Evolutionary conservation across 1,140 invertebrate genomes (phyloP).

Genomic region (Drosophila oshimai): DNA sequence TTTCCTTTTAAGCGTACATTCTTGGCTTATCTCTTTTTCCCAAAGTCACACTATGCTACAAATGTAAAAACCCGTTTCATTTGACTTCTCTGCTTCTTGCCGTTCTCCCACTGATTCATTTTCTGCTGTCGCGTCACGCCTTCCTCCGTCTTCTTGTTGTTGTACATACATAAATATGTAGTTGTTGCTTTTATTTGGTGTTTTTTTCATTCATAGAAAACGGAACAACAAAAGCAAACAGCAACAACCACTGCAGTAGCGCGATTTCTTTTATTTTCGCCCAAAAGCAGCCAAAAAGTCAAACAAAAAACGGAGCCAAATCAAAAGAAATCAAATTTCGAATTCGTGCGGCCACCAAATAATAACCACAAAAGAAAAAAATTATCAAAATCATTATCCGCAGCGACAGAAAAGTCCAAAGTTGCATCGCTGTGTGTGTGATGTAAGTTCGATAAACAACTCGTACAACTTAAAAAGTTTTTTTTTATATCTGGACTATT

Average conservation of each 20-base stretch:
- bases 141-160: conserved; percentile 13
- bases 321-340: conserved; percentile 40
- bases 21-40: conserved; percentile 15
- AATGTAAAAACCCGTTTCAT: conserved; percentile 28
- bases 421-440: conserved; percentile 19
- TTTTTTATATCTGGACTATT: conserved; percentile 19
- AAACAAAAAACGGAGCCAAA: conserved; percentile 12
- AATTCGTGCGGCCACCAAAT: conserved; percentile 25
- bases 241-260: not conserved
- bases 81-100: too few relatives aligned
- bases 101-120: not conserved
- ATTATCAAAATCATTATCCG: conserved; percentile 37
- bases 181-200: conserved; percentile 17
- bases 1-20: conserved; percentile 19
- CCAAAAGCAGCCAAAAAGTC: conserved; percentile 8
- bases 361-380: conserved; percentile 14
- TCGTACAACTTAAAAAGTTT: conserved; percentile 18
- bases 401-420: conserved; percentile 17
- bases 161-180: too few relatives aligned
- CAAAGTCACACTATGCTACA: conserved; percentile 23
- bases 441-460: conserved; percentile 31
- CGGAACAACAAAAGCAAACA: conserved; percentile 17
- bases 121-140: conserved; percentile 17
- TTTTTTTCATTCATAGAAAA: conserved; percentile 40
- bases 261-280: conserved; percentile 42